Evolutionary conservation across 2,797 vertebrate species (phyloP).

Genomic region (Sebastes steindachneri): DNA sequence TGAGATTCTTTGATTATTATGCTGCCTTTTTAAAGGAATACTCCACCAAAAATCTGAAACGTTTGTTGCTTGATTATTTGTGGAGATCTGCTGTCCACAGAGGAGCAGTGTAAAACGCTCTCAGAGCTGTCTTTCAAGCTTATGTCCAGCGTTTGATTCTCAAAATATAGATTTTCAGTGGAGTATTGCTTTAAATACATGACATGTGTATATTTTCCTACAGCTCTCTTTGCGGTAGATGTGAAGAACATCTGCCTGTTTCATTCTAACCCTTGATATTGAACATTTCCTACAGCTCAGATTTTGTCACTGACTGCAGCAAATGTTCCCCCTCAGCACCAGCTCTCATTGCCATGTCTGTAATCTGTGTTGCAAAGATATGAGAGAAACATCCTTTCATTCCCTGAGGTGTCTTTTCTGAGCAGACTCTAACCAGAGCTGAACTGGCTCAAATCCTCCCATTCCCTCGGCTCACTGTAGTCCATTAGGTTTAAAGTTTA

Average conservation of each 20-base stretch:
- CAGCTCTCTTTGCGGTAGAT: background rate
- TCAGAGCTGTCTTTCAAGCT: background rate
- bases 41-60: background rate
- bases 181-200: constrained; percentile 1
- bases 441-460: constrained; percentile 50
- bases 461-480: constrained; percentile 29
- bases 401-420: constrained; percentile 56
- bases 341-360: constrained; percentile 60
- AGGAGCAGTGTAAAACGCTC: background rate
- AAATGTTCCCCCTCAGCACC: constrained; percentile 46
- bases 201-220: constrained; percentile 9
- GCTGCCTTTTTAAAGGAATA: background rate
- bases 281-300: constrained; percentile 29
- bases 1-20: background rate
- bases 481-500: constrained; percentile 51
- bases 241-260: constrained; percentile 6
- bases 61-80: background rate
- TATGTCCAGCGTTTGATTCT: background rate
- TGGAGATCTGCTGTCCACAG: background rate
- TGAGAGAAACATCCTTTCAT: constrained; percentile 54
- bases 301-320: constrained; percentile 41
- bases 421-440: constrained; percentile 53
- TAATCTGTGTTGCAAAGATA: constrained; percentile 72
- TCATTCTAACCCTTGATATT: constrained; percentile 17
- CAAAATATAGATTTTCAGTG: background rate